Evolutionary conservation across 2,888 invertebrate species (phyloP), one percentile per base, ranked within the genome.

Genomic region (Omphaloscelis lunosa): DNA sequence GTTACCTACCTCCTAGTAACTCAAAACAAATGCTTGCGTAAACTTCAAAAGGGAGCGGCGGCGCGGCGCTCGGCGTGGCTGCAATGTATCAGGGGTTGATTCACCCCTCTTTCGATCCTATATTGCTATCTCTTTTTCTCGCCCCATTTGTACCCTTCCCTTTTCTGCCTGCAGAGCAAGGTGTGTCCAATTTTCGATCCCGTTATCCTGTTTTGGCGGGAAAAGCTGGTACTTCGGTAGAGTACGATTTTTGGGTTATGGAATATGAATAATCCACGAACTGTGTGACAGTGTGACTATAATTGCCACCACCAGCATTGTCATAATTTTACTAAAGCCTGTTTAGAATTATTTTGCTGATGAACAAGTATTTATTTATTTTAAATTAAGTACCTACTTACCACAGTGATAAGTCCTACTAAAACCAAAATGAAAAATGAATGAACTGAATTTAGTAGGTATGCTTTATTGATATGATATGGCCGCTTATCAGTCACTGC

Each of bases 31-130:
- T 79, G 75, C 70, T 74, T 75, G 67, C 77, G 79, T 86, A 77
- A 83, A 87, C 63, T 80, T 80, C 75, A 88, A 91, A 90, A 91
- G 91, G 77, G 74, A 79, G 73, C 80, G 70, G 58, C 45, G 48
- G 29, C 51, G 58, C 45, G 48, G 29, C 51, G 62, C 61, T 72
- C n/a, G 34, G 90, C 89, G 87, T 89, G 92, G 92, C 91, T 92
- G 92, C 93, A 88, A 91, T 92, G 91, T 93, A 91, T 94, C 94
- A 95, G 94, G 96, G 96, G 96, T 95, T 93, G 95, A 92, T 93
- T 94, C 95, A 95, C 95, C 96, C 88, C 96, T 95, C 93, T 92
- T 94, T 92, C 92, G 90, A 93, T 93, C 90, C 88, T 80, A 75
- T 93, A 86, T 91, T 72, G 86, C 93, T 89, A 81, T 96, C 96